Conservation (phyloP, 2,797 vertebrate genomes). For the Champsocephalus gunnari region DNA sequence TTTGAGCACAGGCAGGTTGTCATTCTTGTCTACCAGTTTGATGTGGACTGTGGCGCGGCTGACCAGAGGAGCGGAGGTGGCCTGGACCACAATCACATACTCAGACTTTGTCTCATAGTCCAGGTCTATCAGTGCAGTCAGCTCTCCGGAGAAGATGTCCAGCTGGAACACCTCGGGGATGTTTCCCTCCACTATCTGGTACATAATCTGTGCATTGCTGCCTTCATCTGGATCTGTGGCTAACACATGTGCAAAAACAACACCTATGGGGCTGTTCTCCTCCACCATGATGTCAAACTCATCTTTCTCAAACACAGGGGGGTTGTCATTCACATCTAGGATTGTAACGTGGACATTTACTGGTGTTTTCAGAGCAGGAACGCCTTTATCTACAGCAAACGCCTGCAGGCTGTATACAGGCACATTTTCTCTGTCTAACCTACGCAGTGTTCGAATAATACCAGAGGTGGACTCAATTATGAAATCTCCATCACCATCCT, state of each 20-base stretch:
- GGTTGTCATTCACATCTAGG: slow-evolving; percentile 96
- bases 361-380: slow-evolving; percentile 88
- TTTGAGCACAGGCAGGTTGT: slow-evolving; percentile 92
- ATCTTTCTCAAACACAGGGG: slow-evolving; percentile 93
- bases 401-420: slow-evolving; percentile 89
- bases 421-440: slow-evolving; percentile 95
- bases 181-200: slow-evolving; percentile 98
- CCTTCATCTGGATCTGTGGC: slow-evolving; percentile 96
- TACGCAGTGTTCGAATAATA: slow-evolving; percentile 91
- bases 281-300: slow-evolving; percentile 96
- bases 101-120: slow-evolving; percentile 94
- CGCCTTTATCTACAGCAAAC: slow-evolving; percentile 92
- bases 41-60: slow-evolving; percentile 94
- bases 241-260: slow-evolving; percentile 91
- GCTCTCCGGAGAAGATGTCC: slow-evolving; percentile 96
- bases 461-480: slow-evolving; percentile 97
- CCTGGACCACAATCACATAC: slow-evolving; percentile 95
- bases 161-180: slow-evolving; percentile 97
- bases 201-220: slow-evolving; percentile 98
- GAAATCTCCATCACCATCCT: slow-evolving; percentile 95
- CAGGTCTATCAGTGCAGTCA: slow-evolving; percentile 92
- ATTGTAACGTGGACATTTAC: slow-evolving; percentile 91
- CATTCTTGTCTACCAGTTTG: slow-evolving; percentile 92
- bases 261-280: slow-evolving; percentile 96
- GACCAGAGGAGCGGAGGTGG: slow-evolving; percentile 95